Percentiles rank a stretch among this genome's conserved stretches.
Conservation (phyloP, 1,140 invertebrate genomes). For the Papilio xuthus region DNA sequence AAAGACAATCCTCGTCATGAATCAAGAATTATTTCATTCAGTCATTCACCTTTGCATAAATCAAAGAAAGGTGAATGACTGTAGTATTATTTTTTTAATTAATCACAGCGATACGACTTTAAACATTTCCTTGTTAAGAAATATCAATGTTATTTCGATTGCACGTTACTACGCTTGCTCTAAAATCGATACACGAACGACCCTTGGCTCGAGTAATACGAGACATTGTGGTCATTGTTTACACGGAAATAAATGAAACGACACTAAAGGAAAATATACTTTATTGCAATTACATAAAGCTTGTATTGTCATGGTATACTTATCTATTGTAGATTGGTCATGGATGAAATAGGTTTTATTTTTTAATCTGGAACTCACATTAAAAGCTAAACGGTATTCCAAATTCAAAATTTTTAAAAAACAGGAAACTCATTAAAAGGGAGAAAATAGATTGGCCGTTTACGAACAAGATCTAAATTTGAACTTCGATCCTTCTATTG, state of each 20-base stretch:
- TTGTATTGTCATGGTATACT: background rate
- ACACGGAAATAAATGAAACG: background rate
- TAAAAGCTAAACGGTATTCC: too few species aligned
- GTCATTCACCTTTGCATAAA: background rate
- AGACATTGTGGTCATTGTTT: background rate
- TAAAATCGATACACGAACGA: conserved; percentile 12
- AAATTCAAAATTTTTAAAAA: too few species aligned
- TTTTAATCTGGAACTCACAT: too few species aligned
- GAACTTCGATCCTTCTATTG: too few species aligned
- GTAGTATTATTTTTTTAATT: background rate
- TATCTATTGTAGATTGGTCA: background rate
- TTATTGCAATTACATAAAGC: background rate
- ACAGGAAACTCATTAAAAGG: too few species aligned
- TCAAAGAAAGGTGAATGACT: background rate
- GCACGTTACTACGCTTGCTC: background rate
- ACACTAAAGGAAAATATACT: background rate
- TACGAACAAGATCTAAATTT: too few species aligned
- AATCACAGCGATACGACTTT: background rate
- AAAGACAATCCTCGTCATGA: background rate
- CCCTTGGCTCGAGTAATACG: background rate
- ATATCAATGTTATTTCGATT: background rate
- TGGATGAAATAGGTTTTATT: background rate
- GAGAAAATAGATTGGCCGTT: too few species aligned
- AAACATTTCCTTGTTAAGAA: background rate
- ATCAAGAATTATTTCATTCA: background rate